Evolutionary conservation across 2,888 invertebrate species (phyloP).

Genomic region (Oithona nana): DNA sequence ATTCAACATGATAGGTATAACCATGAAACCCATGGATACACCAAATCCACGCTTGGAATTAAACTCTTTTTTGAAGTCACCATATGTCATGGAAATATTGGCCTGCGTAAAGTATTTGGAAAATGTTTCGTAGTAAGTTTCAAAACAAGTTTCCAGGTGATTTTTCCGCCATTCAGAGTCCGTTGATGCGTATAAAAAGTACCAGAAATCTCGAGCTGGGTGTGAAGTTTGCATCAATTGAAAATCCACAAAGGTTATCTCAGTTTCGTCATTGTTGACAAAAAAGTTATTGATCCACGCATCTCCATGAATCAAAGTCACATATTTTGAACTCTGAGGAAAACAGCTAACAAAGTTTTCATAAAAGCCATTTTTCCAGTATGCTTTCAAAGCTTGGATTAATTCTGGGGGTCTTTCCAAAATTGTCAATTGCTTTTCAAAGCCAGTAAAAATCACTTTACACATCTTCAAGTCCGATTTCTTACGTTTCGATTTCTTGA

Average conservation of each 20-base stretch:
- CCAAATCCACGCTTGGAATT: not conserved
- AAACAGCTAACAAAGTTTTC: not conserved
- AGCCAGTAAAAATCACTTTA: not conserved
- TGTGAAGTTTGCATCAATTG: not conserved
- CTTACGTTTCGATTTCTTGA: not conserved
- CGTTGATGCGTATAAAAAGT: not conserved
- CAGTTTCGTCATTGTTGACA: not conserved
- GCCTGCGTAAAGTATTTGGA: not conserved
- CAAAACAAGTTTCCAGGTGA: not conserved
- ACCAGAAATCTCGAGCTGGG: conserved; percentile 5
- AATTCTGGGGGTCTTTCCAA: not conserved
- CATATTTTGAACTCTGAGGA: not conserved
- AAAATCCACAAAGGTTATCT: not conserved
- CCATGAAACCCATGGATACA: not conserved
- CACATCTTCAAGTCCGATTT: not conserved
- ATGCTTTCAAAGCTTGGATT: not conserved
- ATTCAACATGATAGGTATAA: not conserved
- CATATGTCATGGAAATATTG: not conserved
- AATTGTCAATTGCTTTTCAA: not conserved
- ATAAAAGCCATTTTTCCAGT: not conserved
- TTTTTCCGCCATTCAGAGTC: not conserved
- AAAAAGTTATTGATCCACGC: not conserved
- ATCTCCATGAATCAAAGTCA: conserved; percentile 7
- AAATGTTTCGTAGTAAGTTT: not conserved
- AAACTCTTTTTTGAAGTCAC: not conserved